phyloP scores from a whole-genome alignment of 2,113 vertebrate genomes.

The Glaucidium brasilianum region DNA sequence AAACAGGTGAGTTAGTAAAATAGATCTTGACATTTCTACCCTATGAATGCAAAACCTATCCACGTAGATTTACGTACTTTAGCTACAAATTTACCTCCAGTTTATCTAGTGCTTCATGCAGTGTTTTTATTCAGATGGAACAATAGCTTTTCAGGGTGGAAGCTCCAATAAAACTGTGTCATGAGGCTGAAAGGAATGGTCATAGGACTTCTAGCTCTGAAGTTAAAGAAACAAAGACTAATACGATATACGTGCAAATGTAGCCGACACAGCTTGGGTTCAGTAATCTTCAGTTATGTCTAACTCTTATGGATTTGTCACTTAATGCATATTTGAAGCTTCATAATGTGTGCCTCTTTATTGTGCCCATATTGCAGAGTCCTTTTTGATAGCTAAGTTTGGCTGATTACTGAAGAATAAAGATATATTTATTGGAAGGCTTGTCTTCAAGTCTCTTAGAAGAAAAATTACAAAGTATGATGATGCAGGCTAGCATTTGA shows the following conservation, averaged over 20 bases:
- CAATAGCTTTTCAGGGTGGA: neutral
- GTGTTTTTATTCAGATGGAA: neutral
- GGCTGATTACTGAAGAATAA: neutral
- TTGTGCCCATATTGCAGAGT: neutral
- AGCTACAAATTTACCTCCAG: neutral
- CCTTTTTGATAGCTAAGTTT: neutral
- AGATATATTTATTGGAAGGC: neutral
- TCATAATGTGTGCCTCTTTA: neutral
- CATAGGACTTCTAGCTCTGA: neutral
- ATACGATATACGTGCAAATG: neutral
- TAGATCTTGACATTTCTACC: neutral
- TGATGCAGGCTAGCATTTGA: neutral
- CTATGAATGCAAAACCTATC: neutral
- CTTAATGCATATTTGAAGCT: neutral
- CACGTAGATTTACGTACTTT: neutral
- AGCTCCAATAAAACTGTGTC: neutral
- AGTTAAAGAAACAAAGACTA: neutral
- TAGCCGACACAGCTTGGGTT: neutral
- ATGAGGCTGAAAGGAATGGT: neutral
- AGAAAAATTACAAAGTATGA: neutral
- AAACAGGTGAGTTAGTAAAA: conserved; percentile 83
- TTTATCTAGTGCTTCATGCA: neutral
- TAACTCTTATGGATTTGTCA: neutral
- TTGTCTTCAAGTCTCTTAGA: neutral
- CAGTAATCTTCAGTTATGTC: neutral